phyloP scores from a whole-genome alignment of 2,888 invertebrate species.

The Lordiphosa andalusiaca region DNA sequence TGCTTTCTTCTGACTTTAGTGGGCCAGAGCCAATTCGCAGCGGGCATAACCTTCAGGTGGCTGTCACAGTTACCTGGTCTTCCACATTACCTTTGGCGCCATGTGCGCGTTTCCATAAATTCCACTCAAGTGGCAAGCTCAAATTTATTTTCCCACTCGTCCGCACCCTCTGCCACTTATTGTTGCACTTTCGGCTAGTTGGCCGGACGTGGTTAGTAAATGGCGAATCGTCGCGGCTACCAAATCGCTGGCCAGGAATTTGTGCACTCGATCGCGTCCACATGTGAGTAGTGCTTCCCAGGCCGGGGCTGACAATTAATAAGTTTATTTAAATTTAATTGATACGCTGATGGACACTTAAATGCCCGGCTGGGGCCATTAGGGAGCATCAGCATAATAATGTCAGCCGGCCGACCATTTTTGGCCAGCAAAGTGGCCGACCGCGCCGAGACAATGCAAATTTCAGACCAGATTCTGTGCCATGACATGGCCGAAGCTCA shows the following conservation, averaged over 20 bases:
- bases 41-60: constrained; percentile 37
- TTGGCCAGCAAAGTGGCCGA: constrained; percentile 49
- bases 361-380: constrained; percentile 47
- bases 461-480: constrained; percentile 65
- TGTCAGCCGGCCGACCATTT: constrained; percentile 63
- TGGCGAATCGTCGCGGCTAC: constrained; percentile 55
- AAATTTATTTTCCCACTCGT: constrained; percentile 30
- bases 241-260: constrained; percentile 37
- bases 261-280: constrained; percentile 1
- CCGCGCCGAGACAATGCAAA: constrained; percentile 64
- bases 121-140: constrained; percentile 36
- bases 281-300: constrained; percentile 34
- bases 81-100: constrained; percentile 50
- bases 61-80: constrained; percentile 62
- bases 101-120: constrained; percentile 55
- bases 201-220: constrained; percentile 40
- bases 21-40: constrained; percentile 27
- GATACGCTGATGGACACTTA: constrained; percentile 67
- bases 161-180: constrained; percentile 33
- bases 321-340: constrained; percentile 50
- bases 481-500: constrained; percentile 39
- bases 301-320: constrained; percentile 58
- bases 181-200: constrained; percentile 21
- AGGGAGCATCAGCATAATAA: constrained; percentile 51
- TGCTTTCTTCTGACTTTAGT: constrained; percentile 17